phyloP scores from a whole-genome alignment of 2,888 invertebrate species.

The Pogonocherus hispidulus region DNA sequence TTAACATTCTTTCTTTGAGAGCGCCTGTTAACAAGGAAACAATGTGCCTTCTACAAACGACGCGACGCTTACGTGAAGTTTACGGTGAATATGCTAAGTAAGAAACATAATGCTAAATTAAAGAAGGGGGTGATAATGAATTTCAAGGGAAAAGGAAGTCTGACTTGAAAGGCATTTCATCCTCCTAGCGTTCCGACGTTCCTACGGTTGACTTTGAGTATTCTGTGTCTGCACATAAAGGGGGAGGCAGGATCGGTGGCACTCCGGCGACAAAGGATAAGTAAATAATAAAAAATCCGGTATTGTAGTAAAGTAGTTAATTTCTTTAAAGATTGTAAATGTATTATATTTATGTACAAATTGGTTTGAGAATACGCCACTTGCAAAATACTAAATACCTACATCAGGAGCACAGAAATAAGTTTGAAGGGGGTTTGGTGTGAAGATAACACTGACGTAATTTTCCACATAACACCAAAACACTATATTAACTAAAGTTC shows the following conservation, averaged over 20 bases:
- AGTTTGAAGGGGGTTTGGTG: no score
- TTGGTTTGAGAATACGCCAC: no score
- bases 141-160: neutral
- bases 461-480: no score
- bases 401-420: no score
- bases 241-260: neutral
- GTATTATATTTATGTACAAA: no score
- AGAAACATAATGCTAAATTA: constrained; percentile 13
- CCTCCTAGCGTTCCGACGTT: neutral
- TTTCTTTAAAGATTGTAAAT: no score
- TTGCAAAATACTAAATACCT: no score
- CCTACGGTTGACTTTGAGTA: neutral
- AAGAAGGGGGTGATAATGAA: neutral
- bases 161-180: constrained; percentile 1
- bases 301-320: no score
- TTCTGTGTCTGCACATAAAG: neutral
- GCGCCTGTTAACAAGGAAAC: neutral
- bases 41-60: no score
- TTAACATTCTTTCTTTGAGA: neutral
- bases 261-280: neutral
- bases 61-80: neutral
- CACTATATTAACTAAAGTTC: no score
- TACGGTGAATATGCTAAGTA: constrained; percentile 1
- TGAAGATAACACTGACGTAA: no score
- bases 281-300: no score